These are phyloP conservation scores for Dendrolimus kikuchii DNA, from an alignment of 1,140 invertebrate genomes.

Conservation along the genomic window DNA sequence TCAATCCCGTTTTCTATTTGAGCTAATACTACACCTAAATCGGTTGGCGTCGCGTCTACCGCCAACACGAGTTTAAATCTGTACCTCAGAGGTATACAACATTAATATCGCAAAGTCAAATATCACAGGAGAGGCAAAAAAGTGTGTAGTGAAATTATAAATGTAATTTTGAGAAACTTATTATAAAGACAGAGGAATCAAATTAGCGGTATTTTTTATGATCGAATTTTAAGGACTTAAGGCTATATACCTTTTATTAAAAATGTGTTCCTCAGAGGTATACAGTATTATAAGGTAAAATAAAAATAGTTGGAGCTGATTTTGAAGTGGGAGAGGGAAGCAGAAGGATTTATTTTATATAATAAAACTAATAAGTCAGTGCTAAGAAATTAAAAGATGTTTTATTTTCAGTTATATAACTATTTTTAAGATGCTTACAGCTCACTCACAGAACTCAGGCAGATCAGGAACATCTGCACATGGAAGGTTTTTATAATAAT, in stretches of 20 bases:
- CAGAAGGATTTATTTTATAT: constrained; percentile 2
- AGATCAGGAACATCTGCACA: constrained; percentile 3
- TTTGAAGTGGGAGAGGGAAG: background rate
- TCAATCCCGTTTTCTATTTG: no score
- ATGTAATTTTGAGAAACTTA: background rate
- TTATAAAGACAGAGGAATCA: background rate
- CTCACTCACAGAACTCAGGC: constrained; percentile 1
- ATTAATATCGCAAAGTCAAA: no score
- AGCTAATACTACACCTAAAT: no score
- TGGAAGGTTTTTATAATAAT: constrained; percentile 6
- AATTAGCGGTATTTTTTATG: background rate
- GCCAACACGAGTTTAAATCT: no score
- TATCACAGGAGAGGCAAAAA: constrained; percentile 1
- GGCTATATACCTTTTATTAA: no score
- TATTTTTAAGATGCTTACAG: background rate
- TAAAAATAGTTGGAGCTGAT: constrained; percentile 1
- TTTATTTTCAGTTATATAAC: no score
- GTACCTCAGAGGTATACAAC: no score
- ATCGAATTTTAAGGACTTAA: no score
- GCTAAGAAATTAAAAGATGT: background rate
- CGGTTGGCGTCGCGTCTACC: no score
- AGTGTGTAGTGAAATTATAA: background rate
- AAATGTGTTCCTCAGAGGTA: constrained; percentile 1
- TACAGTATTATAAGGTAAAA: constrained; percentile 1
- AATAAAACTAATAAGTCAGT: constrained; percentile 1